These are phyloP conservation scores for Heteropelma amictum DNA, from an alignment of 2,888 invertebrate genomes.

Conservation along the genomic window DNA sequence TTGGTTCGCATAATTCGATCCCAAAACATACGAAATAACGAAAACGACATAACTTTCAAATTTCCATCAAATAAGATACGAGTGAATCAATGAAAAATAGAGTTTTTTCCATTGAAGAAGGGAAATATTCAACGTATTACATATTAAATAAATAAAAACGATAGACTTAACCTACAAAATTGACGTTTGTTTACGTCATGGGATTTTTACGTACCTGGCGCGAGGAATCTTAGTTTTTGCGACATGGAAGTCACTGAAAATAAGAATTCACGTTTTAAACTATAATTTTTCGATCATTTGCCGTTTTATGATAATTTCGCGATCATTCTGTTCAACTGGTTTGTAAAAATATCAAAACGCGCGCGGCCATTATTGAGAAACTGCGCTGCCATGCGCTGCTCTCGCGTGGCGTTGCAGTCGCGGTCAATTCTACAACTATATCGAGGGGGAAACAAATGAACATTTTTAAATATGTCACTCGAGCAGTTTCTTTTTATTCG, in stretches of 20 bases:
- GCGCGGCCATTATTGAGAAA: background rate
- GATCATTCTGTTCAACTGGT: background rate
- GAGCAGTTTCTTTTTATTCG: background rate
- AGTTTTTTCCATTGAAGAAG: no score
- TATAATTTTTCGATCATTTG: background rate
- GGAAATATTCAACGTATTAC: no score
- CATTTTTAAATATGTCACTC: background rate
- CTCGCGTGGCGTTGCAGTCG: background rate
- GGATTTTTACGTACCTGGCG: constrained; percentile 45
- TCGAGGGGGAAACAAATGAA: background rate
- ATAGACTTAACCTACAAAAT: constrained; percentile 29
- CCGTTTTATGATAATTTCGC: background rate
- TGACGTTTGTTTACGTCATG: background rate
- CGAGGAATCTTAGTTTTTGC: constrained; percentile 53
- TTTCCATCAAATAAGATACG: no score
- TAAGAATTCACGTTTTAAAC: background rate
- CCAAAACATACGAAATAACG: no score
- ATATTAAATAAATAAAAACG: background rate
- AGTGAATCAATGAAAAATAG: no score
- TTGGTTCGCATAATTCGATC: no score
- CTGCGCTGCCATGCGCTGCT: background rate
- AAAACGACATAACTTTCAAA: no score
- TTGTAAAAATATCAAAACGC: background rate
- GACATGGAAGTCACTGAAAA: constrained; percentile 31
- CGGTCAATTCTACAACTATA: background rate